Percentiles rank a stretch among this genome's conserved stretches.
phyloP scores from a whole-genome alignment of 2,888 invertebrate species.

The Strigamia crassipes region DNA sequence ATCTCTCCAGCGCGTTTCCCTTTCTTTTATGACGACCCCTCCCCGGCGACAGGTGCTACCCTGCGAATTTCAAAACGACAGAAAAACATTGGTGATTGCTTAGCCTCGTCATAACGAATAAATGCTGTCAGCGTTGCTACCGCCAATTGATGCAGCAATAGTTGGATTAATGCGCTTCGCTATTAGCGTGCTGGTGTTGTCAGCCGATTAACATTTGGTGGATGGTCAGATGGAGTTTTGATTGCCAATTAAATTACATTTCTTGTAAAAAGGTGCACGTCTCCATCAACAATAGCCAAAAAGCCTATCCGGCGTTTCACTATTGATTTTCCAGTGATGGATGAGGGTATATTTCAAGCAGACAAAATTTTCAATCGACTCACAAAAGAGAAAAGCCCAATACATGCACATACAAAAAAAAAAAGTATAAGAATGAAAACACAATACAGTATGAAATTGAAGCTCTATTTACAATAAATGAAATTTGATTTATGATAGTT shows the following conservation, averaged over 20 bases:
- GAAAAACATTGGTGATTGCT: slow-evolving; percentile 15
- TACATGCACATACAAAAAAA: not conserved
- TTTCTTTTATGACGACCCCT: slow-evolving; percentile 22
- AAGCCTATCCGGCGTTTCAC: slow-evolving; percentile 17
- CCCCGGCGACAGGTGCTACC: slow-evolving; percentile 27
- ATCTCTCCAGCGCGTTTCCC: not conserved
- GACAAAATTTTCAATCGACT: slow-evolving; percentile 37
- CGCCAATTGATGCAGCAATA: not conserved
- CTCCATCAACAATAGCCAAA: slow-evolving; percentile 23
- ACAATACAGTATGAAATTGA: not conserved
- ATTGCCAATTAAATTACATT: not conserved
- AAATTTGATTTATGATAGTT: not conserved
- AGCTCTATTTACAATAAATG: not conserved
- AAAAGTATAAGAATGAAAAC: not conserved
- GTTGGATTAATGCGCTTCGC: not conserved
- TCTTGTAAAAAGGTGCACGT: not conserved
- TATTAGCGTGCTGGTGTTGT: not conserved
- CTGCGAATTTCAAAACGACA: slow-evolving; percentile 4
- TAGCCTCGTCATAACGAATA: not conserved
- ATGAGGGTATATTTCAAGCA: slow-evolving; percentile 33
- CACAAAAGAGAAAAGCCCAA: slow-evolving; percentile 24
- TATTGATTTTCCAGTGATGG: slow-evolving; percentile 31
- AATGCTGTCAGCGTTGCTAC: not conserved
- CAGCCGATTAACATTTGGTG: not conserved
- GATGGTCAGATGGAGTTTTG: not conserved